Base-by-base conservation (phyloP, 2,888 invertebrate species). In the Eilema griseolum region DNA sequence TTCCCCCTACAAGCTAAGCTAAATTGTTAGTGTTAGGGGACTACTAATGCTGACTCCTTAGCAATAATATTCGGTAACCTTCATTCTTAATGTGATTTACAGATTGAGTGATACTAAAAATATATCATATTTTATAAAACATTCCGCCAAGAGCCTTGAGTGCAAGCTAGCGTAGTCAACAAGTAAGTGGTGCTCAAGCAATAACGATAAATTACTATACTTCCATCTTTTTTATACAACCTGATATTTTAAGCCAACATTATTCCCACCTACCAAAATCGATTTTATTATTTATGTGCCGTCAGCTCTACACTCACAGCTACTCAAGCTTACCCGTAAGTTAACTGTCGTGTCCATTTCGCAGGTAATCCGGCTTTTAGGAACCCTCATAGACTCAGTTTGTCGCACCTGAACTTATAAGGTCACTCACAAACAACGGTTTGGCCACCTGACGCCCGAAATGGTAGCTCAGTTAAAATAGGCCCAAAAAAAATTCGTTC, bases 401-500 rank as follows among this genome's bases (percentile, higher is more conserved):
- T 52, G 62, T 64, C 71, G 63, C 80, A 81, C 80, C 80, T 81
- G 81, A 14, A 68, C 77, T 65, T 66, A 66, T 41, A 56, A 77
- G 79, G 75, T 77, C 72, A 75, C 70, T 72, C 64, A 52, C 52
- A 52, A 52, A 65, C 72, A 67, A 73, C 70, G 67, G 70, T 74
- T 20, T 31, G 23, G 16, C 63, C 77, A 80, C 72, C 76, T 80
- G 76, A 66, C 65, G 56, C 71, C 57, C 68, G 61, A 33, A 56
- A 56, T 61, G 61, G 31, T 37, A 56, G 8, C 26, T 23, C 31
- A n/a, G 14, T 41, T 8, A 52, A 31, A 31, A 28, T 67, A 28
- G 10, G 20, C 24, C n/a, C 26, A 20, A 26, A 63, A 63, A 8
- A 26, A 52, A 10, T n/a, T 52, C 10, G 3, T 28, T 41, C 41